Evolutionary conservation across 2,113 vertebrate species (phyloP).

Genomic region (Cromileptes altivelis): DNA sequence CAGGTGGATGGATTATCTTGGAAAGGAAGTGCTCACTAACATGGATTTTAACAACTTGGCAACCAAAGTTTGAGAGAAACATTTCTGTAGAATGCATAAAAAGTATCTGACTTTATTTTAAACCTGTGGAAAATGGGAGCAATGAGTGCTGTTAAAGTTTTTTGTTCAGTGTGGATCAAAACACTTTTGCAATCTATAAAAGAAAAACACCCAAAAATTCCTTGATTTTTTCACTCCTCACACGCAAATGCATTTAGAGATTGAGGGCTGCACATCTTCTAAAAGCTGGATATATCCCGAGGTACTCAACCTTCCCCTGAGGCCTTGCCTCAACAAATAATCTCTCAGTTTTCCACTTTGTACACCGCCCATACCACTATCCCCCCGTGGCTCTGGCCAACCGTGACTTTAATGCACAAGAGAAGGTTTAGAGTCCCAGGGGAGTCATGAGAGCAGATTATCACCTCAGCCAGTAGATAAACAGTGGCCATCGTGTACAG

Average conservation of each 20-base stretch:
- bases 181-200: not conserved
- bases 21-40: no score
- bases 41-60: no score
- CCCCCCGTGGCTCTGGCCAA: constrained; percentile 15
- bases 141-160: no score
- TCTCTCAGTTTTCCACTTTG: constrained; percentile 17
- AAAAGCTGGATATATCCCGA: not conserved
- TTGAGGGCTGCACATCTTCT: constrained; percentile 12
- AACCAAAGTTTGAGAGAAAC: no score
- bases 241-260: not conserved
- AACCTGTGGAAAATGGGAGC: no score
- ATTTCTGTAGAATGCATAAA: no score
- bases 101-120: no score
- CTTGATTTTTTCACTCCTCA: not conserved
- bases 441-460: constrained; percentile 68
- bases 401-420: constrained; percentile 44
- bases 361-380: not conserved
- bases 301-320: constrained; percentile 6
- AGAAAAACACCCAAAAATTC: not conserved
- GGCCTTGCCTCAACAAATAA: constrained; percentile 20
- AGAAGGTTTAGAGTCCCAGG: constrained; percentile 55
- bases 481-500: constrained; percentile 52
- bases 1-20: no score
- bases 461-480: constrained; percentile 66
- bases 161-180: not conserved